phyloP scores from a whole-genome alignment of 2,797 vertebrate species.

The Onychomys torridus region DNA sequence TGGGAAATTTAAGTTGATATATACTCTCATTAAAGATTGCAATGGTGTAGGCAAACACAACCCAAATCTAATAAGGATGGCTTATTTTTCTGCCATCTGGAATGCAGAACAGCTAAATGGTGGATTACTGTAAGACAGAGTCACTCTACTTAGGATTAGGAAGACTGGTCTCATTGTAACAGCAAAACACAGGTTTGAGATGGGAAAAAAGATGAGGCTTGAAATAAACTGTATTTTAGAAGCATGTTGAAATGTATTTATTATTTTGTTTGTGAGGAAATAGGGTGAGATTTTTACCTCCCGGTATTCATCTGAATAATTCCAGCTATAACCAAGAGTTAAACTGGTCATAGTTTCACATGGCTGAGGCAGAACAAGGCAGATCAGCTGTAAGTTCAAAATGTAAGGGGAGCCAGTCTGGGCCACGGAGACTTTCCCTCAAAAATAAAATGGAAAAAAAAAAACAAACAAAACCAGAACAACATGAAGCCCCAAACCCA shows the following conservation, averaged over 20 bases:
- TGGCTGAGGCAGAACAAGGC: not conserved
- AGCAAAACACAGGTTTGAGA: not conserved
- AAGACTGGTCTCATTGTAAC: not conserved
- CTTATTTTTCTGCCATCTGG: not conserved
- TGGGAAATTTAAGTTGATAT: not conserved
- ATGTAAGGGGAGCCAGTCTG: not conserved
- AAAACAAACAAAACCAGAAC: not conserved
- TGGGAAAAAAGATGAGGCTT: not conserved
- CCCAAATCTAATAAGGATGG: not conserved
- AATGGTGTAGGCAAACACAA: not conserved
- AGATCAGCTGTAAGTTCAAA: not conserved
- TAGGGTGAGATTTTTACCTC: not conserved
- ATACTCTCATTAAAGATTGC: not conserved
- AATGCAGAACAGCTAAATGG: not conserved
- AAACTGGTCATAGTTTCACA: not conserved
- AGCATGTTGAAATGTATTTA: constrained; percentile 2
- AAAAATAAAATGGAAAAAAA: not conserved
- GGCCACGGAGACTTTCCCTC: not conserved
- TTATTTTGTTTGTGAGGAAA: constrained; percentile 9
- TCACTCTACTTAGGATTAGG: not conserved
- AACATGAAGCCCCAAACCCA: not conserved
- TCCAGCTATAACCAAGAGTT: not conserved
- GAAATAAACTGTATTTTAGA: constrained; percentile 43
- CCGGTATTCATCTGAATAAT: not conserved
- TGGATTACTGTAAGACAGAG: too few relatives aligned